phyloP scores from a whole-genome alignment of 2,888 invertebrate species.

The Dolichopus griseipennis region DNA sequence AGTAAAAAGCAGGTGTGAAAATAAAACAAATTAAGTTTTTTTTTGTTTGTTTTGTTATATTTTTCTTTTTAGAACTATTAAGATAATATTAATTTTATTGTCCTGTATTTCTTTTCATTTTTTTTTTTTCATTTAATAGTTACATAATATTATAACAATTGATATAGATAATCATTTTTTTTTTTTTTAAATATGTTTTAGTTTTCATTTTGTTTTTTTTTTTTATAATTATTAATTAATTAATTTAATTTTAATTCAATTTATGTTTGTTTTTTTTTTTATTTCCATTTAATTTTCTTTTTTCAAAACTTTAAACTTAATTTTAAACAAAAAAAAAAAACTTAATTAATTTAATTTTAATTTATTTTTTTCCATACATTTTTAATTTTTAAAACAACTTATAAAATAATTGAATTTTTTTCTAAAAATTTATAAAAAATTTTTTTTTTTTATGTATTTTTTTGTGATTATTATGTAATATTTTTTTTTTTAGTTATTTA shows the following conservation, averaged over 20 bases:
- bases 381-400: not conserved
- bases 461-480: not conserved
- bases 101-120: slow-evolving; percentile 9
- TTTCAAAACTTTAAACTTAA: not conserved
- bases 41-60: slow-evolving; percentile 7
- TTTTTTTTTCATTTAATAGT: not conserved
- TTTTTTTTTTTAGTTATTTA: not conserved
- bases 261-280: not conserved
- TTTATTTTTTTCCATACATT: not conserved
- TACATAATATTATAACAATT: slow-evolving; percentile 6
- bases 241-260: not conserved
- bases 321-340: not conserved
- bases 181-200: not conserved
- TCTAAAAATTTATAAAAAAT: slow-evolving; percentile 2
- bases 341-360: not conserved
- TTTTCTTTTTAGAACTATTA: slow-evolving; percentile 9
- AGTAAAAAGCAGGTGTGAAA: no score
- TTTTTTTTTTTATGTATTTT: not conserved
- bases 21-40: not conserved
- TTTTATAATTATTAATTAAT: not conserved
- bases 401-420: not conserved
- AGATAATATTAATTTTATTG: slow-evolving; percentile 10
- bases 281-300: not conserved
- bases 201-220: not conserved
- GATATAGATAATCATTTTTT: slow-evolving; percentile 6